Evolutionary conservation across 92 coral and sea anemone genomes (phyloP).

Genomic region (Isaurus tuberculatus): DNA sequence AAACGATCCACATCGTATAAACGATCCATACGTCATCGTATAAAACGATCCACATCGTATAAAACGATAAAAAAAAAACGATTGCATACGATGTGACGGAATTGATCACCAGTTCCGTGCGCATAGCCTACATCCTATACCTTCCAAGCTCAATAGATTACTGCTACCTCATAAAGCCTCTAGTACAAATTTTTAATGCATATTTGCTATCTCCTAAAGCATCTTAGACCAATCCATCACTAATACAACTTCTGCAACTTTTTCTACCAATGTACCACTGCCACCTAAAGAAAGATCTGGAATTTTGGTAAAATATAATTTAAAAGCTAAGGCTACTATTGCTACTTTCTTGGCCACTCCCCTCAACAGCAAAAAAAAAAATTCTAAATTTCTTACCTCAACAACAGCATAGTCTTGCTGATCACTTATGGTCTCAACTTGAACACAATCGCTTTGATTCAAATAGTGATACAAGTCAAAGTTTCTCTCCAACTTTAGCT

Average conservation of each 20-base stretch:
- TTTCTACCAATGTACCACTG: no score
- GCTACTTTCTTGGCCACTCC: background rate
- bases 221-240: background rate
- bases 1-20: no score
- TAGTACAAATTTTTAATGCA: background rate
- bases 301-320: no score
- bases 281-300: no score
- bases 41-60: no score
- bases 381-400: conserved; percentile 64
- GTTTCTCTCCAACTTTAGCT: conserved; percentile 73
- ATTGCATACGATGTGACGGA: no score
- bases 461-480: conserved; percentile 80
- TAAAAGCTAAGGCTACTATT: background rate
- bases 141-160: no score
- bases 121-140: background rate
- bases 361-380: background rate
- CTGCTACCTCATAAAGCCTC: background rate
- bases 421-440: conserved; percentile 91
- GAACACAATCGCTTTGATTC: conserved; percentile 86
- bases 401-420: conserved; percentile 88
- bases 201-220: background rate
- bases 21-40: no score
- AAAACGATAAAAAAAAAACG: no score
- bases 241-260: background rate
- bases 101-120: no score